Conservation (phyloP, 2,888 invertebrate genomes). For the Tetragonisca angustula region DNA sequence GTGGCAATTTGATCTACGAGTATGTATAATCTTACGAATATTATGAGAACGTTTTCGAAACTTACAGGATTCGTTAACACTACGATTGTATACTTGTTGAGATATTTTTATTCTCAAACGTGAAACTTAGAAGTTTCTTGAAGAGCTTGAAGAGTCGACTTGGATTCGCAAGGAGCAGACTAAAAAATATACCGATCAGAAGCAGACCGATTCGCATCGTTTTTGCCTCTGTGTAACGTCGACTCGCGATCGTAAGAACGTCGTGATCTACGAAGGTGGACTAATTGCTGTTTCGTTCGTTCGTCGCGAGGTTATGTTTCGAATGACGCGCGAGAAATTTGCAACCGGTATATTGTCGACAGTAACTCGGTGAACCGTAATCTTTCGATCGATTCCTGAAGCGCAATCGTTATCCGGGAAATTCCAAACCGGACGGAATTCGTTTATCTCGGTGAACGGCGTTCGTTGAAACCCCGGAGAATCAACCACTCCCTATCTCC, state of each 20-base stretch:
- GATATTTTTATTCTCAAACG: no score
- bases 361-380: slow-evolving; percentile 5
- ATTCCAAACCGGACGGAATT: slow-evolving; percentile 19
- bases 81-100: no score
- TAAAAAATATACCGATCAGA: no score
- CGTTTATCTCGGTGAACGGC: neutral
- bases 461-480: neutral
- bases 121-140: no score
- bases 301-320: neutral
- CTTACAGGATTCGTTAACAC: no score
- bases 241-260: neutral
- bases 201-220: no score
- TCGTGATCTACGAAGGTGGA: slow-evolving; percentile 33
- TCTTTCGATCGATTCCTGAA: slow-evolving; percentile 11
- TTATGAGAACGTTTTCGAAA: no score
- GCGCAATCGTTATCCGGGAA: slow-evolving; percentile 31
- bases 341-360: slow-evolving; percentile 4
- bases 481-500: neutral
- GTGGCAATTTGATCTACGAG: no score
- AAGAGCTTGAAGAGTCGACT: no score
- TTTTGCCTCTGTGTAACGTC: neutral
- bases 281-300: slow-evolving; percentile 20
- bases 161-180: no score
- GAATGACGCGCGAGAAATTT: slow-evolving; percentile 17
- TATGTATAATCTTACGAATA: no score